phyloP scores from a whole-genome alignment of 2,797 vertebrate species.

The Anguilla pacifica region DNA sequence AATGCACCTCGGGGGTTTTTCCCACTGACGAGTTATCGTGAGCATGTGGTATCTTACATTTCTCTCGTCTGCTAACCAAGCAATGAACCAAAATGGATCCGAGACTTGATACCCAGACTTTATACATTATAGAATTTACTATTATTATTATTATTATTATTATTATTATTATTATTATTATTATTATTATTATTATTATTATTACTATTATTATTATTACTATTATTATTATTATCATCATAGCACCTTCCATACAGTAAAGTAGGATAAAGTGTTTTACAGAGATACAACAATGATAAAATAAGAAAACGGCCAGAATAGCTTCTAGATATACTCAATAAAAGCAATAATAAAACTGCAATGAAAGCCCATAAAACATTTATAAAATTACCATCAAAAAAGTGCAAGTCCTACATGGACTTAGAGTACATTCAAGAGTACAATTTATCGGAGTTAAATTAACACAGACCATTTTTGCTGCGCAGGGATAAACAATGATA shows the following conservation, averaged over 20 bases:
- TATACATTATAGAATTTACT: no score
- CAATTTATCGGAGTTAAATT: neutral
- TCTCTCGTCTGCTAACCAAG: no score
- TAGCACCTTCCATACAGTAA: neutral
- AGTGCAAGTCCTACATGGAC: neutral
- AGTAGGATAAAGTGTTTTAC: neutral
- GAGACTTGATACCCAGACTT: no score
- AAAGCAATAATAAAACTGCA: slow-evolving; percentile 4
- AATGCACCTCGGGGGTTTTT: neutral
- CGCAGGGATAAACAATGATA: no score
- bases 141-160: no score
- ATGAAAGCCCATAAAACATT: no score
- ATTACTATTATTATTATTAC: no score
- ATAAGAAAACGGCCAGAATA: neutral
- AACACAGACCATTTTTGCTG: neutral
- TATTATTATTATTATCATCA: neutral
- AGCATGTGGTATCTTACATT: neutral
- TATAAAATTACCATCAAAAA: neutral
- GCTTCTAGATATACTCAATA: neutral
- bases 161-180: neutral
- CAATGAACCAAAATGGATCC: no score
- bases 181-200: no score
- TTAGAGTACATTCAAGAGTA: neutral
- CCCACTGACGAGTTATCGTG: neutral
- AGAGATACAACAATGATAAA: neutral